phyloP scores from a whole-genome alignment of 2,797 vertebrate genomes.

The Sebastes cheni region DNA sequence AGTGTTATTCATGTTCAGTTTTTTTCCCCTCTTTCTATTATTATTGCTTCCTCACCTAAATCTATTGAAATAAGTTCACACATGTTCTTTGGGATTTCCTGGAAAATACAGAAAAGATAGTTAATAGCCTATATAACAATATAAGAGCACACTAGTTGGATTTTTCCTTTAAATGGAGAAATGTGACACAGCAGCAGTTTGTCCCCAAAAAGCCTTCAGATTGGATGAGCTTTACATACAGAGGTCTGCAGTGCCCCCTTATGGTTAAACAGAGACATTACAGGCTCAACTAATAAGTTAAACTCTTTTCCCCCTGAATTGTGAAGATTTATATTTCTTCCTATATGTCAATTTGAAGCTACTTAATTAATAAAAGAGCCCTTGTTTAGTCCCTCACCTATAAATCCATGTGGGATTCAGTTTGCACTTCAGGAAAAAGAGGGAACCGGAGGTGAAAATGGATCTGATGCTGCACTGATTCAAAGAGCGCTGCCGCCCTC shows the following conservation, averaged over 20 bases:
- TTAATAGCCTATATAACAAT: rapidly evolving
- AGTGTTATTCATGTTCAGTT: not conserved
- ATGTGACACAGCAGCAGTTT: not conserved
- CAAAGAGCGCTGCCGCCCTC: conserved; percentile 44
- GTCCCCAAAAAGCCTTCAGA: not conserved
- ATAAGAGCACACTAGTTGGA: not conserved
- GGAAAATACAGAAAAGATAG: not conserved
- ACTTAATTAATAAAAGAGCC: conserved; percentile 8
- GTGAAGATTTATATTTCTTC: not conserved
- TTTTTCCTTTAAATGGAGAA: conserved; percentile 2
- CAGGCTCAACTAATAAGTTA: not conserved
- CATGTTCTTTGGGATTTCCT: conserved; percentile 2
- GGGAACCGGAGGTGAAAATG: not conserved
- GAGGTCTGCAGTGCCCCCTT: conserved; percentile 34
- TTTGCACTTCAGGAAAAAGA: not conserved
- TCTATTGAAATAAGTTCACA: not conserved
- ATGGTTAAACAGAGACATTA: conserved; percentile 11
- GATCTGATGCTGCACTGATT: not conserved
- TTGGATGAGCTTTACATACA: not conserved
- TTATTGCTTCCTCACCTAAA: not conserved
- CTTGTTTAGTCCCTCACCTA: not conserved
- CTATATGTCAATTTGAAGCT: not conserved
- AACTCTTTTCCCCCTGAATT: not conserved
- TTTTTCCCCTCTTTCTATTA: not conserved
- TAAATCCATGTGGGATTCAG: not conserved